A percentile compares a stretch with the other conserved stretches of the same genome.
These are phyloP conservation scores for Elephas maximus DNA, from an alignment of 2,113 vertebrate species.

Conservation along the genomic window DNA sequence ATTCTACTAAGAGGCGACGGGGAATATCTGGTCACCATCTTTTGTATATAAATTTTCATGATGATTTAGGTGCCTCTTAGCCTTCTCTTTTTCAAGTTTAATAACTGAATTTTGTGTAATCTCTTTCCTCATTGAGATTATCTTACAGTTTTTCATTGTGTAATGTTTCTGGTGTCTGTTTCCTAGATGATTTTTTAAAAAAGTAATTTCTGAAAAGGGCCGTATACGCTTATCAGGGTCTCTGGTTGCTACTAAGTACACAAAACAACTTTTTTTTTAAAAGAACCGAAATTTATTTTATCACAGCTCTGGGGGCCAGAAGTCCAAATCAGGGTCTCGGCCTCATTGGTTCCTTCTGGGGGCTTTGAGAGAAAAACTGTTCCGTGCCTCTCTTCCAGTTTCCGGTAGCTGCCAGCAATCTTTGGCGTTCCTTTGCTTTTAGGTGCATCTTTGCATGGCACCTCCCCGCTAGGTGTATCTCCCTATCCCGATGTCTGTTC, in stretches of 20 bases:
- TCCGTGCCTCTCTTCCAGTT: too few relatives aligned
- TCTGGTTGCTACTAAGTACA: constrained; percentile 45
- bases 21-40: constrained; percentile 25
- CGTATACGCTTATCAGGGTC: not conserved
- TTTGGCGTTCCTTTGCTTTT: too few relatives aligned
- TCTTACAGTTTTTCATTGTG: constrained; percentile 36
- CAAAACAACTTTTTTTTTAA: not conserved
- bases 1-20: constrained; percentile 28
- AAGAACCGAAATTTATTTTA: too few relatives aligned
- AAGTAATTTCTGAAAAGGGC: constrained; percentile 32
- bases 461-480: too few relatives aligned
- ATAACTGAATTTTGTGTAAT: constrained; percentile 44
- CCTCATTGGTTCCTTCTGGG: too few relatives aligned
- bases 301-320: too few relatives aligned
- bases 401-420: too few relatives aligned
- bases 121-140: constrained; percentile 33
- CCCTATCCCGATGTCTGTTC: too few relatives aligned
- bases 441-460: too few relatives aligned
- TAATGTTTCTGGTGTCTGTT: constrained; percentile 50
- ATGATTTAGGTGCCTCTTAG: constrained; percentile 3
- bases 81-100: constrained; percentile 37
- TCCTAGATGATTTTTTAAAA: constrained; percentile 5
- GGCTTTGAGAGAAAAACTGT: too few relatives aligned
- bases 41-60: constrained; percentile 49
- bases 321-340: too few relatives aligned